Conservation (phyloP, 2,797 vertebrate species). For the Enteromius radiatus region DNA sequence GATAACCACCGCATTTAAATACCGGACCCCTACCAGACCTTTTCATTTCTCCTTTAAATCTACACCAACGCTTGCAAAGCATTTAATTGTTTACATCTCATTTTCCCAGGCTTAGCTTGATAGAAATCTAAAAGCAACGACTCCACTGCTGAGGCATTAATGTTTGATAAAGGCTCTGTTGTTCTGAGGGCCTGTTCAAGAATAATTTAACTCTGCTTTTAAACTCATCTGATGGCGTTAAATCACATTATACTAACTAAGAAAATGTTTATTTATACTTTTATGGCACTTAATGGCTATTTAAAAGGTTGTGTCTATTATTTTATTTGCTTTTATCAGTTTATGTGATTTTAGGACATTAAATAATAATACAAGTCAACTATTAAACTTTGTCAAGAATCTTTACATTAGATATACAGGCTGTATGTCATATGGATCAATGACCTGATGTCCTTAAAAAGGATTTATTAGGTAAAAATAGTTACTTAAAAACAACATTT, state of each 20-base stretch:
- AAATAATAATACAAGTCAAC: not conserved
- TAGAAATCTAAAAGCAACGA: conserved; percentile 71
- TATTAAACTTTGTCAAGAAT: not conserved
- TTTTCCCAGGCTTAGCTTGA: conserved; percentile 73
- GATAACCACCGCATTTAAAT: conserved; percentile 59
- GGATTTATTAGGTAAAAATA: not conserved
- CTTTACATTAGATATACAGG: not conserved
- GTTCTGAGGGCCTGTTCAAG: conserved; percentile 27
- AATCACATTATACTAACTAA: not conserved
- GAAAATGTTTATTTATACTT: not conserved
- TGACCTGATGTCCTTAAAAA: not conserved
- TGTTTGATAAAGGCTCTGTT: conserved; percentile 33
- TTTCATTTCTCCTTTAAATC: conserved; percentile 64
- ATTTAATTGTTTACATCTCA: conserved; percentile 72
- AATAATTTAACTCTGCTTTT: not conserved
- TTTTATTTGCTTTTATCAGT: not conserved
- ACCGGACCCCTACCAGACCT: conserved; percentile 51
- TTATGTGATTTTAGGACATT: not conserved
- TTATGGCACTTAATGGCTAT: not conserved
- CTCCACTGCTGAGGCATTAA: conserved; percentile 22
- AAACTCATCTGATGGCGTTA: not conserved
- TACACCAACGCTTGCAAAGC: conserved; percentile 62
- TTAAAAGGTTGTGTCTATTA: not conserved
- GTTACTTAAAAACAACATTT: not conserved
- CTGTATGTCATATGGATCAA: not conserved